phyloP scores from a whole-genome alignment of 2,113 vertebrate genomes.

The Tonatia bakeri region DNA sequence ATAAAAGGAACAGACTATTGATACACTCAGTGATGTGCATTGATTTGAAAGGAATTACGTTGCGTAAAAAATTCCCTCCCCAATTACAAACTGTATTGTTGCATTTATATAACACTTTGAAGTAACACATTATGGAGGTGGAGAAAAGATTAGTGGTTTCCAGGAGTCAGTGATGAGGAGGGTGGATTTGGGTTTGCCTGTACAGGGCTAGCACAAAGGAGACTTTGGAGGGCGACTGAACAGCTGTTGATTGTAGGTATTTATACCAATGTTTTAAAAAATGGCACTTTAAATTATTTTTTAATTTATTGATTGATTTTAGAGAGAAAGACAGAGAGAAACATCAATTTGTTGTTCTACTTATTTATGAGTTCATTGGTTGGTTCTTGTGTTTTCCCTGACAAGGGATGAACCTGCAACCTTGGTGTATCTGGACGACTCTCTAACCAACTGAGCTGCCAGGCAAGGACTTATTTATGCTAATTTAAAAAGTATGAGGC shows the following conservation, averaged over 20 bases:
- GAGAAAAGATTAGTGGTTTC: background rate
- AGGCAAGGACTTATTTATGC: background rate
- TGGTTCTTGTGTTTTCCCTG: no score
- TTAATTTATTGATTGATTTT: no score
- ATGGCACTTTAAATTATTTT: no score
- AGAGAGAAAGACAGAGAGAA: no score
- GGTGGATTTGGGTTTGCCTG: background rate
- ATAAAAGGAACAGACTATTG: background rate
- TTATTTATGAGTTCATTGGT: no score
- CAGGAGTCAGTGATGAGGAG: background rate
- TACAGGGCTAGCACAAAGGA: background rate
- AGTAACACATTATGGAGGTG: background rate
- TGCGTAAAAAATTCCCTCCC: background rate
- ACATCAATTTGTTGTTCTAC: no score
- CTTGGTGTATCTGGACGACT: no score
- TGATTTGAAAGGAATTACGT: background rate
- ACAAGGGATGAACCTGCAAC: no score
- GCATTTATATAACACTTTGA: background rate
- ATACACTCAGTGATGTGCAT: background rate
- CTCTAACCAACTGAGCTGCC: no score
- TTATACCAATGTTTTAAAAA: background rate
- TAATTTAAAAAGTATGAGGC: background rate
- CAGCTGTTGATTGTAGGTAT: background rate
- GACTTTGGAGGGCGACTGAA: background rate
- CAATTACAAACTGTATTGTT: background rate